Evolutionary conservation across 2,797 vertebrate genomes (phyloP).

Genomic region (Semotilus atromaculatus): DNA sequence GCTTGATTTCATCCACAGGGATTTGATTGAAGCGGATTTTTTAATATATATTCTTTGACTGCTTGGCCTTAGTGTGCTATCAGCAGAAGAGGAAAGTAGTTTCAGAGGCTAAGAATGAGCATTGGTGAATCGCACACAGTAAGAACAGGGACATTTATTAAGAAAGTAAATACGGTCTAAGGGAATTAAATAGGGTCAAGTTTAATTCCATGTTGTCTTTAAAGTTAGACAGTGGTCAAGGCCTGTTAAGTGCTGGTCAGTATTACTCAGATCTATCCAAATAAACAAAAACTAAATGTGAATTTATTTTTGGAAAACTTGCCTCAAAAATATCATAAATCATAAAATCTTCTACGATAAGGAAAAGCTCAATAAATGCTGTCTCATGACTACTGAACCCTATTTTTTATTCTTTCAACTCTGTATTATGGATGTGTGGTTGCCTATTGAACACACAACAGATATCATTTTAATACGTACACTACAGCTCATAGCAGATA

Average conservation of each 20-base stretch:
- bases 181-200: not conserved
- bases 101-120: not conserved
- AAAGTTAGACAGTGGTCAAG: not conserved
- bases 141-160: not conserved
- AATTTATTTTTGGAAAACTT: not conserved
- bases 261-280: not conserved
- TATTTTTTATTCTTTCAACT: not conserved
- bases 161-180: not conserved
- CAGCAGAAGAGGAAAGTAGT: not conserved
- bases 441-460: not conserved
- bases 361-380: not conserved
- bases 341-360: not conserved
- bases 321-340: not conserved
- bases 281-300: conserved; percentile 5
- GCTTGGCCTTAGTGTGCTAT: not conserved
- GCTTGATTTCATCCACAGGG: not conserved
- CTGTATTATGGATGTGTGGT: not conserved
- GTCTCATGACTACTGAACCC: not conserved
- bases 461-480: conserved; percentile 11
- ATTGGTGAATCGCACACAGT: not conserved
- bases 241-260: not conserved
- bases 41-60: not conserved
- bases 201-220: not conserved
- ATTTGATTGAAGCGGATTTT: not conserved
- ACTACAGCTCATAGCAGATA: conserved; percentile 25